Conservation (phyloP, 2,888 invertebrate genomes). For the Cataglyphis livida region DNA sequence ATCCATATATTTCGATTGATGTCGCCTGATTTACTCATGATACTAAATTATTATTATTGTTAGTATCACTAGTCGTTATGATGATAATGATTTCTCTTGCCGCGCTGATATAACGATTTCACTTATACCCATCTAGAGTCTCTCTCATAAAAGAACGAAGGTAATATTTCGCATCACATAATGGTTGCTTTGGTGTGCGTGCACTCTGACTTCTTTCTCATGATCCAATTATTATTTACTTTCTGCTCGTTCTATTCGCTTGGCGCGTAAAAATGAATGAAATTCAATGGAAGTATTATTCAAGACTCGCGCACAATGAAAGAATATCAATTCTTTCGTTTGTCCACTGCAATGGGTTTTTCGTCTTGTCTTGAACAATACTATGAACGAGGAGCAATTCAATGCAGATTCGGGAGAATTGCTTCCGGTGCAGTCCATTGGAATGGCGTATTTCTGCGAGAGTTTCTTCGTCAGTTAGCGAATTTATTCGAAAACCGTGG, state of each 20-base stretch:
- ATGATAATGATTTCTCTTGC: slow-evolving; percentile 68
- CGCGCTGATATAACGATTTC: slow-evolving; percentile 62
- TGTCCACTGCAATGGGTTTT: slow-evolving; percentile 64
- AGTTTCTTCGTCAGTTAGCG: slow-evolving; percentile 50
- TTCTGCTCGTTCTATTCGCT: slow-evolving; percentile 26
- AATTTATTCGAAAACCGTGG: slow-evolving; percentile 49
- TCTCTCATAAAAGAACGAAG: slow-evolving; percentile 70
- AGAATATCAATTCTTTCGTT: slow-evolving; percentile 76
- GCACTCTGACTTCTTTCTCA: slow-evolving; percentile 62
- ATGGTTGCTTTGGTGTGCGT: slow-evolving; percentile 70
- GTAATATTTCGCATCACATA: slow-evolving; percentile 71
- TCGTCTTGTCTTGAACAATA: slow-evolving; percentile 67
- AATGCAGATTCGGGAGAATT: slow-evolving; percentile 77
- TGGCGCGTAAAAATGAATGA: slow-evolving; percentile 56
- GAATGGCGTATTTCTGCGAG: slow-evolving; percentile 50
- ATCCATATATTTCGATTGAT: background rate
- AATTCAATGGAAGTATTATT: slow-evolving; percentile 74
- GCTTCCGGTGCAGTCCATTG: slow-evolving; percentile 68
- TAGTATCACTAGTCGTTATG: background rate
- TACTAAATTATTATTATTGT: background rate
- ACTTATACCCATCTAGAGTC: slow-evolving; percentile 59
- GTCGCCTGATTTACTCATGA: too few species aligned
- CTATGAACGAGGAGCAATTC: slow-evolving; percentile 67
- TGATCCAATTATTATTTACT: slow-evolving; percentile 77
- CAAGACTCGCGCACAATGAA: slow-evolving; percentile 69